Evolutionary conservation across 1,140 invertebrate species (phyloP), one percentile per base, ranked within the genome.

Genomic region (Coelopa frigida): DNA sequence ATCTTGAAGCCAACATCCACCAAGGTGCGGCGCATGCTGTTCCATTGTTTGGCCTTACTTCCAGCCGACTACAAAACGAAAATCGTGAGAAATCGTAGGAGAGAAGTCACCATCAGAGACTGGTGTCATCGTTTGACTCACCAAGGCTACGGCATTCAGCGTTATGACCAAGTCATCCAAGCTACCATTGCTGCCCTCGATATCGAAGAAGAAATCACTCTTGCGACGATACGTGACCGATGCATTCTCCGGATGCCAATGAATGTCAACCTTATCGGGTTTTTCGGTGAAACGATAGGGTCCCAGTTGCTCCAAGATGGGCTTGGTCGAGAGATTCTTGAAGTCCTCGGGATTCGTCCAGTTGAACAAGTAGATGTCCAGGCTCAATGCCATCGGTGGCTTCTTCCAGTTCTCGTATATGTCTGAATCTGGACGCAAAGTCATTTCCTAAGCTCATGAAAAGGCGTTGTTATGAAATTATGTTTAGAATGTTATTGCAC

Each of bases 61-160:
- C 78, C 77, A 6, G 84, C 83, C 20, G 83, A 80, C 87, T 89
- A 67, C 20, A 76, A 72, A 38, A 38, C 21, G 15, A 22, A 26
- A 40, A 5, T n/a, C 4, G 8, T 10, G 39, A 20, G 17, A 41
- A 42, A 23, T 4, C 24, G 20, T 40, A 2, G 15, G 8, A 17
- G 20, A 36, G 7, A 36, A 36, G n/a, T 8, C 8, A 29, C 10
- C 31, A 5, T 33, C 17, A 17, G 33, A 33, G n/a, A 33, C 3
- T 29, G n/a, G n/a, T 29, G 12, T 21, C 21, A 15, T 26, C 1
- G 14, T 35, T n/a, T 14, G 51, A 74, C 82, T 81, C 61, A 94
- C 89, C 67, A 88, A 72, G 23, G 87, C 80, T 7, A 94, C 81
- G 6, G 83, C 76, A 67, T 96, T 94, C 4, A 94, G 64, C 4